Evolutionary conservation across 2,113 vertebrate species (phyloP).

Genomic region (Cottus gobio): DNA sequence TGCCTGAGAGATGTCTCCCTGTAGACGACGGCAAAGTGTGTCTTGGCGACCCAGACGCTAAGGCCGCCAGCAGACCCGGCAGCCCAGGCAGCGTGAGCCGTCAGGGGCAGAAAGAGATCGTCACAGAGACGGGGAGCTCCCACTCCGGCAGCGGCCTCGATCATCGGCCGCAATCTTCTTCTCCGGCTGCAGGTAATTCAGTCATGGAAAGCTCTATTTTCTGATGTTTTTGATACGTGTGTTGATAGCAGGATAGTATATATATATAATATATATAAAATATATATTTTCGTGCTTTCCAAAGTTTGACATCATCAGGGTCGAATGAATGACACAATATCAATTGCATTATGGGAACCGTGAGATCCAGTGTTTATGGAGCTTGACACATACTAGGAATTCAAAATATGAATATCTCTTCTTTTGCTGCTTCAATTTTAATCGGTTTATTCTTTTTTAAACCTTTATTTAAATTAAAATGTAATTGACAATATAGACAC

Average conservation of each 20-base stretch:
- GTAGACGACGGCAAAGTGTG: slow-evolving; percentile 89
- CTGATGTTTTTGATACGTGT: neutral
- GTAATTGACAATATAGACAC: neutral
- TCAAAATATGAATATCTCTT: neutral
- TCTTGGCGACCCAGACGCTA: slow-evolving; percentile 90
- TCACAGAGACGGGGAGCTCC: slow-evolving; percentile 87
- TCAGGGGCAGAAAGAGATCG: slow-evolving; percentile 90
- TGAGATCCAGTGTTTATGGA: neutral
- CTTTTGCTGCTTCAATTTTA: neutral
- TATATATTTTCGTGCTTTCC: neutral
- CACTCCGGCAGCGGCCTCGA: slow-evolving; percentile 89
- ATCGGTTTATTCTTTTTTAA: neutral
- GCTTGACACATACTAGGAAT: neutral
- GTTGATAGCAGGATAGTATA: neutral
- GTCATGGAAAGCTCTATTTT: neutral
- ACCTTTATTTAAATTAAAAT: neutral
- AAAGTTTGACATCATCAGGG: neutral
- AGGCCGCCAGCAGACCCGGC: slow-evolving; percentile 91
- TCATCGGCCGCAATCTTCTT: slow-evolving; percentile 91
- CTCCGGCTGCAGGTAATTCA: slow-evolving; percentile 92
- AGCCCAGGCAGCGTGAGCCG: slow-evolving; percentile 91
- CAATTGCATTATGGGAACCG: neutral
- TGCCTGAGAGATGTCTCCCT: slow-evolving; percentile 83
- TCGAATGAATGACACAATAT: neutral
- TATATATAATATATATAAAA: neutral